Percentiles rank a stretch among this genome's conserved stretches.
These are phyloP conservation scores for Philaenus spumarius DNA, from an alignment of 1,140 invertebrate genomes.

Conservation along the genomic window DNA sequence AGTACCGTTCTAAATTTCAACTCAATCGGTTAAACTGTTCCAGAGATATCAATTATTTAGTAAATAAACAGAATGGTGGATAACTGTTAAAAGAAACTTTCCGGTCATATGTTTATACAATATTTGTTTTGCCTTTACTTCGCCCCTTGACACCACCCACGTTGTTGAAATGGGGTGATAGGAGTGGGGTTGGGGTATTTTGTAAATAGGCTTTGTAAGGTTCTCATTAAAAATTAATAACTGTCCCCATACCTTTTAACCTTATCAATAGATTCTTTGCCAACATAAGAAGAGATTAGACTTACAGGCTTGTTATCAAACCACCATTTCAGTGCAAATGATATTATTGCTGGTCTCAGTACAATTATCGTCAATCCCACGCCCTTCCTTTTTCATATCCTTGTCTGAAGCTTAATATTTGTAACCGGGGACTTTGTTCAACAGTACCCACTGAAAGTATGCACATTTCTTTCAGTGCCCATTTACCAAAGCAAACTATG, in stretches of 20 bases:
- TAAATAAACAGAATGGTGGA: too few species aligned
- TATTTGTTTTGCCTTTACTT: too few species aligned
- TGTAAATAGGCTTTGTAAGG: too few species aligned
- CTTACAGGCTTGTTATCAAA: slow-evolving; percentile 19
- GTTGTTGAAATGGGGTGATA: too few species aligned
- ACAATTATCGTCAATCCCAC: slow-evolving; percentile 14
- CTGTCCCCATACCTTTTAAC: slow-evolving; percentile 21
- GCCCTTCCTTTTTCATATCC: slow-evolving; percentile 15
- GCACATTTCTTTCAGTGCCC: slow-evolving; percentile 7
- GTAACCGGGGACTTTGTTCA: slow-evolving; percentile 16
- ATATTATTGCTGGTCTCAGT: slow-evolving; percentile 17
- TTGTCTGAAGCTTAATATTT: slow-evolving; percentile 20
- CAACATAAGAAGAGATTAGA: slow-evolving; percentile 20
- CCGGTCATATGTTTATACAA: too few species aligned
- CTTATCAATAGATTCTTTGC: slow-evolving; percentile 15
- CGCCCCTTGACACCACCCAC: too few species aligned
- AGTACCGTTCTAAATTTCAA: too few species aligned
- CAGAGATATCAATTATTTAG: too few species aligned
- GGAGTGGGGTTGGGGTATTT: too few species aligned
- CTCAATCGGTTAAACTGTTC: too few species aligned
- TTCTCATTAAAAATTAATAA: too few species aligned
- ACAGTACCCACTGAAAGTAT: slow-evolving; percentile 21
- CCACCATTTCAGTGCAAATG: slow-evolving; percentile 21
- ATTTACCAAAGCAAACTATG: slow-evolving; percentile 14
- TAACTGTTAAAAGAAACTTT: too few species aligned